Percentiles rank a stretch among this genome's conserved stretches.
These are phyloP conservation scores for Hephaestus fuliginosus DNA, from an alignment of 2,797 vertebrate genomes.

Conservation along the genomic window DNA sequence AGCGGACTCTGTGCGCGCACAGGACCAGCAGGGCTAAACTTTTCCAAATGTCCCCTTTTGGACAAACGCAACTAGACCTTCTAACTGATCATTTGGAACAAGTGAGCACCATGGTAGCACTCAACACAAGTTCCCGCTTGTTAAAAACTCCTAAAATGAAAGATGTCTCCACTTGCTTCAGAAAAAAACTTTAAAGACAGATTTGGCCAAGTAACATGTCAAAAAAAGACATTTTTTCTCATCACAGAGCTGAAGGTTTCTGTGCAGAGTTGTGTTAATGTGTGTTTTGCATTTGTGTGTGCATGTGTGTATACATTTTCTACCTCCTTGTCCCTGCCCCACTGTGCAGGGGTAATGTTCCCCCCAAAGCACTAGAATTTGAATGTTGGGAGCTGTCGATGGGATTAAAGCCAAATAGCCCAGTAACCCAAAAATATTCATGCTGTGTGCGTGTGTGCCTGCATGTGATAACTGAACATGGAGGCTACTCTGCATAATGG, in stretches of 20 bases:
- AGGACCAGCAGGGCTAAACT: neutral
- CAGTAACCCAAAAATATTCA: conserved; percentile 28
- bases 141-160: too few relatives aligned
- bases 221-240: neutral
- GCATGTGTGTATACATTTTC: neutral
- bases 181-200: too few relatives aligned
- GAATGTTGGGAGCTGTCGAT: neutral
- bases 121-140: too few relatives aligned
- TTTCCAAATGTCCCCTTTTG: neutral
- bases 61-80: neutral
- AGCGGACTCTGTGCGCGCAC: neutral
- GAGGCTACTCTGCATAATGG: conserved; percentile 2
- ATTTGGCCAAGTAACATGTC: too few relatives aligned
- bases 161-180: too few relatives aligned
- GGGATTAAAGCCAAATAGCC: conserved; percentile 17
- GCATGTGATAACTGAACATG: neutral
- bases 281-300: neutral
- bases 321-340: neutral
- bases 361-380: neutral
- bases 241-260: neutral
- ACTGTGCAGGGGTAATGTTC: neutral
- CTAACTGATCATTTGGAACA: too few relatives aligned
- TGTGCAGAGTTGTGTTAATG: neutral
- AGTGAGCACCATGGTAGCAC: neutral
- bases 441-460: neutral